Evolutionary conservation across 2,797 vertebrate genomes (phyloP).

Genomic region (Mormyrus proboscirostris): DNA sequence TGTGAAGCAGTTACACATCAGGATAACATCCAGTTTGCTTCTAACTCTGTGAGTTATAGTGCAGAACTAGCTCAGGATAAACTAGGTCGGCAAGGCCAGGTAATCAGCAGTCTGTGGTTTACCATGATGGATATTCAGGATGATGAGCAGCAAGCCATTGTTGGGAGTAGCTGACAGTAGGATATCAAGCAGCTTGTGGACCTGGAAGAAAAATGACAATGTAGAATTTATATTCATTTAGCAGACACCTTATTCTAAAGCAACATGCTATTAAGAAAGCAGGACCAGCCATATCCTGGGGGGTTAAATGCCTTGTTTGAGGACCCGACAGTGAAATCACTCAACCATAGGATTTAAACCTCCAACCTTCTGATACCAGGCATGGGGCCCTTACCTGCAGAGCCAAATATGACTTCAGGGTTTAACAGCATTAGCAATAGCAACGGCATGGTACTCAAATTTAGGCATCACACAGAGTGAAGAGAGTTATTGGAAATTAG

Average conservation of each 20-base stretch:
- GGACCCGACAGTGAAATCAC: background rate
- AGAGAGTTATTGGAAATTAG: background rate
- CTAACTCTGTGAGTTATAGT: background rate
- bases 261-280: background rate
- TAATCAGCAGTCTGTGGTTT: background rate
- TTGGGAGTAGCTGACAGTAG: background rate
- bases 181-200: background rate
- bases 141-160: background rate
- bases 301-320: background rate
- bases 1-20: background rate
- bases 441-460: background rate
- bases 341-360: background rate
- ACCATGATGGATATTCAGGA: background rate
- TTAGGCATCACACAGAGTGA: background rate
- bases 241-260: background rate
- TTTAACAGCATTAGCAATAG: background rate
- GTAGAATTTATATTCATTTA: background rate
- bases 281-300: background rate
- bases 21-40: background rate
- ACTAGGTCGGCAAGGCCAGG: background rate
- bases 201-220: background rate
- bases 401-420: background rate
- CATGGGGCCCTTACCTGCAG: background rate
- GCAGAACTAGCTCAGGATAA: background rate
- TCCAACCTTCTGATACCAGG: background rate